Percentiles rank a stretch among this genome's conserved stretches.
Conservation (phyloP, 30 jellyfish, hydroid and myxozoan species). For the Turritopsis dohrnii region DNA sequence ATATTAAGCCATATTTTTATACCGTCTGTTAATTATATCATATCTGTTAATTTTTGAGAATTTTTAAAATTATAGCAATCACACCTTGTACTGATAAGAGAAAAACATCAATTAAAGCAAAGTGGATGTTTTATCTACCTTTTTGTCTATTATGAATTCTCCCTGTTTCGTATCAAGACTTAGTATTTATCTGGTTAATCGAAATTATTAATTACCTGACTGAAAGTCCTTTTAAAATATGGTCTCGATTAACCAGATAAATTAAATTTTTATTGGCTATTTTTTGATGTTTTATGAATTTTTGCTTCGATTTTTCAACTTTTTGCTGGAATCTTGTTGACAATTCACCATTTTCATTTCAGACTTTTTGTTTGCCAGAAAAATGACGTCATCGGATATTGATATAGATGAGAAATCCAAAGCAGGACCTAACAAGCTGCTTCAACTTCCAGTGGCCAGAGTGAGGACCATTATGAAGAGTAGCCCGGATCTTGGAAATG, state of each 20-base stretch:
- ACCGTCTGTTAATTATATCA: not conserved
- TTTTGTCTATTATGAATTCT: no score
- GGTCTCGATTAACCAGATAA: no score
- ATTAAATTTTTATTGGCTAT: no score
- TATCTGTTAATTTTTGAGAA: not conserved
- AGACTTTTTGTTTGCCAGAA: not conserved
- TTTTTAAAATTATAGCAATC: not conserved
- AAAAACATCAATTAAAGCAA: no score
- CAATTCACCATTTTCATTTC: no score
- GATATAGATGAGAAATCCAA: conserved; percentile 5
- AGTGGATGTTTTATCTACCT: no score
- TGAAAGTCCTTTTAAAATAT: no score
- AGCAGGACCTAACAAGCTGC: conserved; percentile 35
- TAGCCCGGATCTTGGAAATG: conserved; percentile 88
- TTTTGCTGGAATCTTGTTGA: not conserved
- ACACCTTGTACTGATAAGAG: not conserved
- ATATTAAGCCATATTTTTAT: not conserved
- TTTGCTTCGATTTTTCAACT: not conserved
- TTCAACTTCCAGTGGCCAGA: conserved; percentile 87
- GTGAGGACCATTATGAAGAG: conserved; percentile 86
- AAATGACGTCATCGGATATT: conserved; percentile 13
- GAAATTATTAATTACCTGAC: no score
- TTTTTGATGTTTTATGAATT: no score
- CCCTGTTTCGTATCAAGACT: no score
- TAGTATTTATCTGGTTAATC: no score